Percentiles rank a stretch among this genome's conserved stretches.
phyloP scores from a whole-genome alignment of 2,113 vertebrate species.

The Sturnus vulgaris region DNA sequence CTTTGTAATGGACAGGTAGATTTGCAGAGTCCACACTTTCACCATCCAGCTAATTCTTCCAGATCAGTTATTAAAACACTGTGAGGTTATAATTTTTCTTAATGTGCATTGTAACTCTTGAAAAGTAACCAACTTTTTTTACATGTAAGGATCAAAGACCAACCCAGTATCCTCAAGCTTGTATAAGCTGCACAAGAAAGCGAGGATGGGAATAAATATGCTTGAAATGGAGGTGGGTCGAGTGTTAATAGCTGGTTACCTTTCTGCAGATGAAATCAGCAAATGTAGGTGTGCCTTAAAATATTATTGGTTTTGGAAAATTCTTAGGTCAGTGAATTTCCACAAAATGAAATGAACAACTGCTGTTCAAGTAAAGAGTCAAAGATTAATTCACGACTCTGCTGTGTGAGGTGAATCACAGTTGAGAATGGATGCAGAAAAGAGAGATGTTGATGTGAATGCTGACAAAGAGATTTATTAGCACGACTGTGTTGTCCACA shows the following conservation, averaged over 20 bases:
- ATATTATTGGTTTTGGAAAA: neutral
- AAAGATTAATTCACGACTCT: neutral
- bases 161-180: neutral
- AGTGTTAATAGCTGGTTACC: neutral
- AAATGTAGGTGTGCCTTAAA: neutral
- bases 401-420: neutral
- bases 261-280: neutral
- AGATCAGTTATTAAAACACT: neutral
- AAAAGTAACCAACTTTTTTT: neutral
- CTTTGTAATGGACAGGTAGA: neutral
- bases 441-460: neutral
- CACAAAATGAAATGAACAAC: neutral
- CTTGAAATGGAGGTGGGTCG: neutral
- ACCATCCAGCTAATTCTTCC: neutral
- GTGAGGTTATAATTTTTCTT: neutral
- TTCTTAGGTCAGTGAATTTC: neutral
- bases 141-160: neutral
- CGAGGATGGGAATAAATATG: neutral
- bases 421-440: neutral
- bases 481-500: neutral
- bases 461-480: neutral
- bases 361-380: neutral
- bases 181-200: neutral
- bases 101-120: neutral
- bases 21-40: neutral